These are phyloP conservation scores for Pharmacophagus antenor DNA, from an alignment of 2,888 invertebrate species.

Conservation along the genomic window DNA sequence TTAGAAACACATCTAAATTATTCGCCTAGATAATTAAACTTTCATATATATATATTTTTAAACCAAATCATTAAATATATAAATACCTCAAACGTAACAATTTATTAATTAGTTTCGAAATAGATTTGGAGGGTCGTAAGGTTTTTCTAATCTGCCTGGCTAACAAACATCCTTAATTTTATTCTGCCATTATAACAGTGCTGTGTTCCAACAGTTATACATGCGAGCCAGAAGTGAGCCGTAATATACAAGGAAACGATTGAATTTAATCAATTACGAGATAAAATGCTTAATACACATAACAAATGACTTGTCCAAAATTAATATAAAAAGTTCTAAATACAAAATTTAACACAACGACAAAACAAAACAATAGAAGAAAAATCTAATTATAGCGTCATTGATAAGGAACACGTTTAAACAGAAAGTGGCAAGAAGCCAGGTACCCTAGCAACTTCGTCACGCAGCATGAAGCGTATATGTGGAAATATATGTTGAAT, in stretches of 20 bases:
- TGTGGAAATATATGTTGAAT: constrained; percentile 4
- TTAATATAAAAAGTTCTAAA: neutral
- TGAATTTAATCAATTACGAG: no score
- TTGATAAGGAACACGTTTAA: neutral
- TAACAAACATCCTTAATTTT: no score
- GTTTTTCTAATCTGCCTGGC: no score
- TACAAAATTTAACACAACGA: neutral
- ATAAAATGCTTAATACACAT: no score
- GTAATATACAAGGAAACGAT: no score
- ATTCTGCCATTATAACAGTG: no score
- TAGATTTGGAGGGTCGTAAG: no score
- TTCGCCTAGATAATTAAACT: neutral
- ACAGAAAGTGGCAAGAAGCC: neutral
- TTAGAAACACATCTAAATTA: constrained; percentile 3
- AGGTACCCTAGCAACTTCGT: neutral
- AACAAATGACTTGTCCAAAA: neutral
- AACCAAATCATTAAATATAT: no score
- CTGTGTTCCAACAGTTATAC: no score
- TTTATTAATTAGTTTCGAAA: no score
- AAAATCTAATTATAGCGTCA: neutral
- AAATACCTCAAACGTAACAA: no score
- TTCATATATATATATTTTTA: neutral
- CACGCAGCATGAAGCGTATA: constrained; percentile 3
- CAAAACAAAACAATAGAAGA: neutral
- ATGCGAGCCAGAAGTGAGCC: no score